These are phyloP conservation scores for Crotalus viridis DNA, from an alignment of 2,113 vertebrate species.

Conservation along the genomic window DNA sequence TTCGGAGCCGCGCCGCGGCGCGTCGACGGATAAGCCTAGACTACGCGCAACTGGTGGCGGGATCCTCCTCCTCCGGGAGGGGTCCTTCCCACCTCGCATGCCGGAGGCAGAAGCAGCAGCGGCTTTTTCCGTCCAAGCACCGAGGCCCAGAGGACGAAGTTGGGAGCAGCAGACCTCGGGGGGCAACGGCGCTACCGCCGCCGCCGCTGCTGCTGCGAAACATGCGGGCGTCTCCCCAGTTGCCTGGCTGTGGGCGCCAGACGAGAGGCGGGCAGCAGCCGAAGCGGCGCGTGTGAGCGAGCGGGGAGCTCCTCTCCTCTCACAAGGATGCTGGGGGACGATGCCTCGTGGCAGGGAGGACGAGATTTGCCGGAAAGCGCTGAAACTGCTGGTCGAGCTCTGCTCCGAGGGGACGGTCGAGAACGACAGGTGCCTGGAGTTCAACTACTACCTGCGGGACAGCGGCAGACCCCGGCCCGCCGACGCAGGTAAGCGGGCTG, in stretches of 20 bases:
- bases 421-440: constrained; percentile 92
- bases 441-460: constrained; percentile 93
- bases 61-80: background rate
- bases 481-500: constrained; percentile 82
- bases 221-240: constrained; percentile 56
- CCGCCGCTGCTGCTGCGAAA: constrained; percentile 35
- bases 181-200: constrained; percentile 1
- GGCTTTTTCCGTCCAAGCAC: background rate
- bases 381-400: constrained; percentile 93
- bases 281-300: constrained; percentile 69
- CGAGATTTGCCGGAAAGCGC: constrained; percentile 97
- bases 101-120: background rate
- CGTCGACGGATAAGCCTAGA: background rate
- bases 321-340: constrained; percentile 97
- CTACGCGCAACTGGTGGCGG: constrained; percentile 69
- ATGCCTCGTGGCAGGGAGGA: constrained; percentile 97
- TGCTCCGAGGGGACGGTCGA: constrained; percentile 93
- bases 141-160: constrained; percentile 14
- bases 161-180: constrained; percentile 15
- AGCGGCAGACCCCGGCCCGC: constrained; percentile 86
- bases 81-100: background rate
- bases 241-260: constrained; percentile 40
- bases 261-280: constrained; percentile 36
- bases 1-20: background rate
- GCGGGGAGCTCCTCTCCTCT: constrained; percentile 73